Base-by-base conservation (phyloP, 2,888 invertebrate species). In the Drosophila melanosoma region DNA sequence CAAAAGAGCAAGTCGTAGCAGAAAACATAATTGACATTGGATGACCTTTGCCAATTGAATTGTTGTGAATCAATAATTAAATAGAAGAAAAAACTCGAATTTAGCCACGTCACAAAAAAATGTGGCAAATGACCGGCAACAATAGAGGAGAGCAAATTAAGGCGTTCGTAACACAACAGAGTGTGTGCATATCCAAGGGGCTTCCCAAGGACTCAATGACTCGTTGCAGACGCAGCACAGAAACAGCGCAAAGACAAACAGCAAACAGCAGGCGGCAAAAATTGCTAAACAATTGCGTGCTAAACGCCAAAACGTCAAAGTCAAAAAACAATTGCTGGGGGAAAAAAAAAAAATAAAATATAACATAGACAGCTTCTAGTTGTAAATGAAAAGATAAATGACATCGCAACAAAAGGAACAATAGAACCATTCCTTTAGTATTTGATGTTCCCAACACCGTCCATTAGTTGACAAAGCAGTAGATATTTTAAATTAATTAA, bases 201-300 rank as follows among this genome's bases (percentile, higher is more conserved):
- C 67, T 63, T 58, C 65, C 67, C 48, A 56, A 69, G 69, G 69
- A 69, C 67, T 62, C 49, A 69, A 62, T 59, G 59, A 65, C 69
- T 80, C 63, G 33, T 33, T 82, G 69, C 79, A 74, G 72, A 78
- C 89, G 72, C 83, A 72, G 69, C 60, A 62, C 60, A 74, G 64
- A 57, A 71, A 36, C 48, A 59, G 51, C 54, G 2, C 15, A 23
- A 45, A 70, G 64, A 70, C 61, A 70, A 84, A 73, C 69, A 71
- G 58, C 61, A 70, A 84, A 73, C 69, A 71, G 58, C 45, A 56
- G 60, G 59, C 70, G 64, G 70, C 78, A 71, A 76, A 83, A 86
- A 90, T 74, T 90, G 89, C 79, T 77, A 86, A 85, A 80, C 87
- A 90, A 90, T 90, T 89, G 89, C 89, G 90, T 90, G 91, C 76